phyloP scores from a whole-genome alignment of 2,797 vertebrate genomes.

The Pampus argenteus region DNA sequence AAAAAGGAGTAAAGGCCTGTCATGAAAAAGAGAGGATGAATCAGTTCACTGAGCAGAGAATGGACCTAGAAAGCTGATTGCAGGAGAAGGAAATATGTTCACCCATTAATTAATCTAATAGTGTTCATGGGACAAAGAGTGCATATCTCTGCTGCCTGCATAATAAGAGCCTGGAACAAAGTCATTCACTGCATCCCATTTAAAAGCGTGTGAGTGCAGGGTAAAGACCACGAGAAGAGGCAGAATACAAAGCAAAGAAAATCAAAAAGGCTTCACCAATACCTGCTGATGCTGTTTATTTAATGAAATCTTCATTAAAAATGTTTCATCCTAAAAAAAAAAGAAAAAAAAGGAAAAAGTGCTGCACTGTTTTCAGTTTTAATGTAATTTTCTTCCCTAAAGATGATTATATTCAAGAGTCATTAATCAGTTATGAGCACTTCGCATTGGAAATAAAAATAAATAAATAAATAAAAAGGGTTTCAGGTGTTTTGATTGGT shows the following conservation, averaged over 20 bases:
- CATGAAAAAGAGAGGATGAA: constrained; percentile 66
- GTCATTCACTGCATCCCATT: constrained; percentile 68
- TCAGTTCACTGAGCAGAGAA: constrained; percentile 73
- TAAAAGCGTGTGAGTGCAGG: constrained; percentile 56
- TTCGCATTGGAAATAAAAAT: constrained; percentile 47
- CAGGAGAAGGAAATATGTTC: constrained; percentile 74
- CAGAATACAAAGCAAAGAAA: constrained; percentile 34
- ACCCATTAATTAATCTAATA: constrained; percentile 84
- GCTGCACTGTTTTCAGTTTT: neutral
- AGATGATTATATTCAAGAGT: constrained; percentile 14
- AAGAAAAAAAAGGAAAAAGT: too few species aligned
- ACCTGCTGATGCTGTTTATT: constrained; percentile 30
- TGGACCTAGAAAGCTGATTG: constrained; percentile 73
- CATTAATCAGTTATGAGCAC: constrained; percentile 44
- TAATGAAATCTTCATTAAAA: constrained; percentile 25
- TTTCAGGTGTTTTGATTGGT: constrained; percentile 64
- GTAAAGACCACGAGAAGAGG: constrained; percentile 43
- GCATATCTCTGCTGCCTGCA: constrained; percentile 71
- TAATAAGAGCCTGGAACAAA: constrained; percentile 81
- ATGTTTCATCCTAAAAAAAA: constrained; percentile 8
- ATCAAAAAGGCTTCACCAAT: constrained; percentile 29
- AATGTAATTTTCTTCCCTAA: neutral
- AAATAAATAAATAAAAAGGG: constrained; percentile 53
- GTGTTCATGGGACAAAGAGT: constrained; percentile 81
- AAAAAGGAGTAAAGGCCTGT: constrained; percentile 58